Evolutionary conservation across 2,888 invertebrate genomes (phyloP).

Genomic region (Machimus atricapillus): DNA sequence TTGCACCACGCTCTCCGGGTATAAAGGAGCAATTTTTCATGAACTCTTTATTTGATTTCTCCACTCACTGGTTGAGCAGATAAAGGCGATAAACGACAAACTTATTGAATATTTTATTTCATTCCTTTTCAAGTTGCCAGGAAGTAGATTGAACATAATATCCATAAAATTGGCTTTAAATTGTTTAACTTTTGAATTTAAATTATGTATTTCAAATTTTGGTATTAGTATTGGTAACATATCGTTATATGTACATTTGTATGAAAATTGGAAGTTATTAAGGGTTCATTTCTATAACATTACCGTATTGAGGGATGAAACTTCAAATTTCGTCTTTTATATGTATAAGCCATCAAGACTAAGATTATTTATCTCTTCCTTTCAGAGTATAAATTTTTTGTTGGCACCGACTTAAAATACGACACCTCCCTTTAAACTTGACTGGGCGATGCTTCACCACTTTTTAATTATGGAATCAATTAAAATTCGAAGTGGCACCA

Average conservation of each 20-base stretch:
- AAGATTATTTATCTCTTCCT: not conserved
- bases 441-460: not conserved
- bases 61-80: not conserved
- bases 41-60: not conserved
- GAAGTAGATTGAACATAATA: not conserved
- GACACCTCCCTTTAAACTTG: not conserved
- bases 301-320: no score
- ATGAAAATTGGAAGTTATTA: no score
- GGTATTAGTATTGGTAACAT: no score
- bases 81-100: not conserved
- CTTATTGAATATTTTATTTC: not conserved
- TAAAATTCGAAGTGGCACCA: not conserved
- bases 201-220: no score
- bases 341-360: not conserved
- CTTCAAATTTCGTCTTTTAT: no score
- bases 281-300: no score
- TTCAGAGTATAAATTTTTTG: not conserved
- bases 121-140: not conserved
- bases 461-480: slow-evolving; percentile 12
- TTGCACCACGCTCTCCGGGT: not conserved
- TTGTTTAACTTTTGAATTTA: no score
- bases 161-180: not conserved
- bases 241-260: no score
- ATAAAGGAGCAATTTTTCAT: not conserved
- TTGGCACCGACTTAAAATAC: not conserved